Evolutionary conservation across 2,888 invertebrate species (phyloP), one percentile per base, ranked within the genome.

Genomic region (Tiphia femorata): DNA sequence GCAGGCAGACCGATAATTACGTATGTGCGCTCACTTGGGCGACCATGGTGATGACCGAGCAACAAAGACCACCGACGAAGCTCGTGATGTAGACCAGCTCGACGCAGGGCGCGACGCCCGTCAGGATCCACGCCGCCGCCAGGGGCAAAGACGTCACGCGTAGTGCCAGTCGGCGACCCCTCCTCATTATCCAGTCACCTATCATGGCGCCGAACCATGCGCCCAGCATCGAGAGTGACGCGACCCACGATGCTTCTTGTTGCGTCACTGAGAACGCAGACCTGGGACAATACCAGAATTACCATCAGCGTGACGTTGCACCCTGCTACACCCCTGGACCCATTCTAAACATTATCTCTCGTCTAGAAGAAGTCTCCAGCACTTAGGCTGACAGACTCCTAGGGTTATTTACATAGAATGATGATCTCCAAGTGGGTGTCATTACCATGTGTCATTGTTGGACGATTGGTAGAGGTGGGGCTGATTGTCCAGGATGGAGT

Each of bases 61-160:
- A 90, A 83, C 92, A 93, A 77, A 92, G 90, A 0, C 96, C 96
- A 38, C 93, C 94, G 54, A 94, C 84, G 79, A 95, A 92, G 49
- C 96, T 92, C 0, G 95, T 94, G 70, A 91, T 86, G 84, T 92
- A 93, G 87, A 96, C 91, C 84, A 92, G 88, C 74, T 91, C 88
- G 6, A 94, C 91, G 38, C 91, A 90, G 30, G 89, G 90, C 10
- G 94, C 92, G 58, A 92, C 87, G 1, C 92, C 91, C 0, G 95
- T 94, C 23, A 92, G 85, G 48, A 94, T 85, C 95, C 95, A 96
- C 52, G 94, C 92, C 2, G 90, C 85, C 41, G 92, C 91, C 82
- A 93, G 88, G 0, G 94, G 93, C 1, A 91, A 87, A 1, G 92
- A 91, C 3, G 92, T 90, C 14, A 90, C 85, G 1, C 93, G 87